A percentile compares a stretch with the other conserved stretches of the same genome.
These are phyloP conservation scores for Drosophila bocqueti DNA, from an alignment of 1,140 invertebrate genomes.

Conservation along the genomic window DNA sequence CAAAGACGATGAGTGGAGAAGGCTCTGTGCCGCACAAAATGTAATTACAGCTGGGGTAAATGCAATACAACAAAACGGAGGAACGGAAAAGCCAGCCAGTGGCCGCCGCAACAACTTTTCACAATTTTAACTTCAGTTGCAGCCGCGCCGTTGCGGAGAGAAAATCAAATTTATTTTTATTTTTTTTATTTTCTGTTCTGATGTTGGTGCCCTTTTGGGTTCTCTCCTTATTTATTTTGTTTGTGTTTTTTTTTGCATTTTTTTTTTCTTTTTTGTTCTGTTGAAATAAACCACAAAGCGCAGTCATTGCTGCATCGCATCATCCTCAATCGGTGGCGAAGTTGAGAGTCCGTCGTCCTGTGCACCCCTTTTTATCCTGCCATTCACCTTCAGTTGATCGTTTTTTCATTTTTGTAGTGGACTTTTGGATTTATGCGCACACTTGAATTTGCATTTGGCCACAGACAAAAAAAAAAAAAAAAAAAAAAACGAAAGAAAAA, in stretches of 20 bases:
- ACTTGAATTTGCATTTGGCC: slow-evolving; percentile 80
- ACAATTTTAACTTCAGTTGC: slow-evolving; percentile 78
- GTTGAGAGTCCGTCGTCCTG: slow-evolving; percentile 6
- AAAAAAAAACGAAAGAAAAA: slow-evolving; percentile 1
- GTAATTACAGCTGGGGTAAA: slow-evolving; percentile 66
- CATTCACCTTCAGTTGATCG: slow-evolving; percentile 36
- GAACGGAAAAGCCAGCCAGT: slow-evolving; percentile 9
- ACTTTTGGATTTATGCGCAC: slow-evolving; percentile 76
- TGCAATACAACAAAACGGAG: slow-evolving; percentile 58
- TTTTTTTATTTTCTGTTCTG: slow-evolving; percentile 7
- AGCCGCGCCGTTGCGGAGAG: slow-evolving; percentile 35
- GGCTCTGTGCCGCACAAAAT: slow-evolving; percentile 47
- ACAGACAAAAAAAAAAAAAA: slow-evolving; percentile 36
- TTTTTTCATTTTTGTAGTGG: slow-evolving; percentile 70
- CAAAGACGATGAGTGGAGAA: slow-evolving; percentile 31
- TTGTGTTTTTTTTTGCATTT: background rate
- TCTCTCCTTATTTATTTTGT: slow-evolving; percentile 4
- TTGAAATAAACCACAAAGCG: slow-evolving; percentile 78
- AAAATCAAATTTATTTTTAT: slow-evolving; percentile 75
- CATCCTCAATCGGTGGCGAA: slow-evolving; percentile 28
- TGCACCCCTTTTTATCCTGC: background rate
- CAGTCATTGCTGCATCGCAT: slow-evolving; percentile 57
- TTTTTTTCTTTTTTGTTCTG: background rate
- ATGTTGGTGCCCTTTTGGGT: slow-evolving; percentile 12
- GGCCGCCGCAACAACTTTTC: slow-evolving; percentile 63